Evolutionary conservation across 2,113 vertebrate species (phyloP).

Genomic region (Neodontobutis hainanensis): DNA sequence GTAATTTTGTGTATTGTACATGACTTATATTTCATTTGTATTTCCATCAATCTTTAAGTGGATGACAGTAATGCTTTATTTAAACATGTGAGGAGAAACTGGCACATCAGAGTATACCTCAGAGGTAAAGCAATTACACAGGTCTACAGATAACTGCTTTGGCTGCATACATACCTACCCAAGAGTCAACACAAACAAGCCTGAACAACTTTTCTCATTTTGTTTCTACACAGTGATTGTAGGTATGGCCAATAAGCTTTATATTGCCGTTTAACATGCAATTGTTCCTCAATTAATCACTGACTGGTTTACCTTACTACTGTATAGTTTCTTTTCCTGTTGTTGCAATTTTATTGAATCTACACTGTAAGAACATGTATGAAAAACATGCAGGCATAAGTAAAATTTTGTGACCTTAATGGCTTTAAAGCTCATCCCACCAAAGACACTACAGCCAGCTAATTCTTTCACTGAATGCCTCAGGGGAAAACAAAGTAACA

Average conservation of each 20-base stretch:
- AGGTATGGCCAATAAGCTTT: conserved; percentile 28
- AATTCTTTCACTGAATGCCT: conserved; percentile 42
- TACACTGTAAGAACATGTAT: conserved; percentile 49
- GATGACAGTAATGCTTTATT: conserved; percentile 75
- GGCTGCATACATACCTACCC: conserved; percentile 56
- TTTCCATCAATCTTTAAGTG: neutral
- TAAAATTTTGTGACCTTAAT: conserved; percentile 44
- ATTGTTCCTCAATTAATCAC: conserved; percentile 43
- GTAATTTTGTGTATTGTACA: too few relatives aligned
- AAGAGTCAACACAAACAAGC: conserved; percentile 44
- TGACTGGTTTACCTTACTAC: conserved; percentile 41
- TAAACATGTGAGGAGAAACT: conserved; percentile 54
- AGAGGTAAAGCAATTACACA: conserved; percentile 53
- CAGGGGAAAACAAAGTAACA: conserved; percentile 14
- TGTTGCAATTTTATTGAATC: conserved; percentile 34
- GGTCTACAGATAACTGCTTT: conserved; percentile 54
- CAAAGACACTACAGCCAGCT: neutral
- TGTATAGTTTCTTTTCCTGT: conserved; percentile 32
- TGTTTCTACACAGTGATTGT: conserved; percentile 48
- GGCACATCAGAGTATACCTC: conserved; percentile 40
- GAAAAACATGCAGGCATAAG: conserved; percentile 58
- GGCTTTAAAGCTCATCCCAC: conserved; percentile 46
- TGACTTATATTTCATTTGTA: too few relatives aligned
- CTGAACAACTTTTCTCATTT: conserved; percentile 41
- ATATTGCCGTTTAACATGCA: conserved; percentile 71